These are phyloP conservation scores for Myotis planiceps DNA, from an alignment of 2,797 vertebrate species.

Conservation along the genomic window DNA sequence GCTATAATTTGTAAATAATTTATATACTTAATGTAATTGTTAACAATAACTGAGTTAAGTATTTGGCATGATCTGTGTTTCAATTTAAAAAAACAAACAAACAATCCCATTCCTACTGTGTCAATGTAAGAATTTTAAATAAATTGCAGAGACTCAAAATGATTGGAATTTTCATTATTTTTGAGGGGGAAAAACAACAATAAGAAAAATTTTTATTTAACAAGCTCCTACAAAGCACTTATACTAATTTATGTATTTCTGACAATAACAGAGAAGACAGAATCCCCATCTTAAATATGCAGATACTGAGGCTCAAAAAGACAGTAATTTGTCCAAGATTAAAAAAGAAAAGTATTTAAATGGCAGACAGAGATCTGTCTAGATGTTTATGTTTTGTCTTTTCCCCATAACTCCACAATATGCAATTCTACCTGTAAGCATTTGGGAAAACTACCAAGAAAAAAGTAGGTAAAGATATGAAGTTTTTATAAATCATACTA, in stretches of 20 bases:
- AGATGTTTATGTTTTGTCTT: neutral
- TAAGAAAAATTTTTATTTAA: neutral
- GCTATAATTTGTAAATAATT: neutral
- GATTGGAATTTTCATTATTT: neutral
- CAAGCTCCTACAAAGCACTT: neutral
- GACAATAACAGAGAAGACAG: neutral
- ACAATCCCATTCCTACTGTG: neutral
- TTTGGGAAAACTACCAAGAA: neutral
- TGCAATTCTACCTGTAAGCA: neutral
- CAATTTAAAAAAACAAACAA: neutral
- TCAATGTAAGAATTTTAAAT: neutral
- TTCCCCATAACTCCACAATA: neutral
- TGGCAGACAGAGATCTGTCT: neutral
- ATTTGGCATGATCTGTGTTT: neutral
- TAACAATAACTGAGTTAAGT: neutral
- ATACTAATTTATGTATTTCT: conserved; percentile 1
- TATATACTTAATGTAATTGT: neutral
- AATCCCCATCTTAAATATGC: neutral
- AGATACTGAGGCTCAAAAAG: neutral
- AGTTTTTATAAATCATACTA: neutral
- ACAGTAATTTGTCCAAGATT: neutral
- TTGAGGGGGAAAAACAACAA: neutral
- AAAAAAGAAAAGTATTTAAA: neutral
- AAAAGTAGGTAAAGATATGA: neutral
- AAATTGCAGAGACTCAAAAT: neutral